Evolutionary conservation across 2,113 vertebrate species (phyloP), one percentile per base, ranked within the genome.

Genomic region (Phrynocephalus versicolor): DNA sequence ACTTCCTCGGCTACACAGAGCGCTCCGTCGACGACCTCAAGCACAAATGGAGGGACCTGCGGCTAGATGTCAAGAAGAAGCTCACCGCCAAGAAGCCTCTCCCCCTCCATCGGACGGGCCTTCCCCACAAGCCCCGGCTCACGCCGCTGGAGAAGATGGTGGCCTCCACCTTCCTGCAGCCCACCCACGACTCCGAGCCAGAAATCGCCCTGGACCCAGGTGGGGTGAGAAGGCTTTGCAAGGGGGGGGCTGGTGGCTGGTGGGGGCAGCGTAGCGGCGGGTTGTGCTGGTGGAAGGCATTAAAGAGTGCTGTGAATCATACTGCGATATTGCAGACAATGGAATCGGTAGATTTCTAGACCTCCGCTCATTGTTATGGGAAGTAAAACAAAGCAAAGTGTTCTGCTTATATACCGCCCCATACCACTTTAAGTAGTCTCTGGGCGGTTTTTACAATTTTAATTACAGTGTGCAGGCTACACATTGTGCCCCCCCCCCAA

Each of bases 11-110:
- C 77, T 96, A 95, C 89, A 96, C 95, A 0, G 94, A 95, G 4
- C 94, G 94, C 91, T 95, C 94, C 89, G 93, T 96, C n/a, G 95
- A 96, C 70, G 95, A 96, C 84, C 94, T 96, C 83, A 96, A 96
- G 88, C 95, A 96, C 91, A 96, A 96, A 91, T 96, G 95, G 95
- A 89, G 95, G 0, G 95, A 95, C 89, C 86, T 96, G 39, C 91
- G 95, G 57, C 25, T 96, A 78, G 95, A 96, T 13, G 94, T 93
- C 76, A 94, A 93, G 45, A 74, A 93, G n/a, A 95, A 95, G 7
- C 88, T 91, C 80, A 91, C 89, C 81, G 95, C 94, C 80, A 91
- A 91, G 92, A 96, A 96, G 82, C 91, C 87, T 77, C 82, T 76
- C 6, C 81, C 87, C 6, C 1, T 91, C 79, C 93, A 93, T 88